Conservation (phyloP, 2,113 vertebrate species). For the Phyllopteryx taeniolatus region DNA sequence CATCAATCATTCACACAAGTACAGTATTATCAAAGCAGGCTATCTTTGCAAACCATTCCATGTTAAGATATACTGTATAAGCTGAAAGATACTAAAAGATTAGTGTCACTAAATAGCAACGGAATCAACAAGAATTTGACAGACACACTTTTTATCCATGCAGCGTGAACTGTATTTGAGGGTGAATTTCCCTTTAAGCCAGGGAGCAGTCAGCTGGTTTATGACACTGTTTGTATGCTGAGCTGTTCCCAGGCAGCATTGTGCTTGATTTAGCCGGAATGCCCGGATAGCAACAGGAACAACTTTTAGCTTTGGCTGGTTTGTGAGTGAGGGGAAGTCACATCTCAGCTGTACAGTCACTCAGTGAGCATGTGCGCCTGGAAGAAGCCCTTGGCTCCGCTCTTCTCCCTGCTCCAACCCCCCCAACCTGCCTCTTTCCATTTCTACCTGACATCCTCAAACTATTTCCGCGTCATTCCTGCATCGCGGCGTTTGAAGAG, state of each 20-base stretch:
- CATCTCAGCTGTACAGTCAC: conserved; percentile 54
- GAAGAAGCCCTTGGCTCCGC: conserved; percentile 22
- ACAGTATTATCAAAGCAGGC: neutral
- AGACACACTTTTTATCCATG: conserved; percentile 14
- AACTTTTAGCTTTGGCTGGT: conserved; percentile 62
- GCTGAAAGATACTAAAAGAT: neutral
- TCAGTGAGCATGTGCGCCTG: conserved; percentile 49
- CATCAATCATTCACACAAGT: neutral
- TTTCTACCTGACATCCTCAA: conserved; percentile 74
- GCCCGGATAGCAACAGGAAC: conserved; percentile 68
- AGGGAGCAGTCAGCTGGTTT: conserved; percentile 40
- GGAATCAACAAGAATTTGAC: conserved; percentile 6
- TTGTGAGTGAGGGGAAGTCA: conserved; percentile 43
- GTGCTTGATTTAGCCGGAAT: conserved; percentile 67
- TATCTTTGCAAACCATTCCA: neutral
- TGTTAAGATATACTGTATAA: neutral
- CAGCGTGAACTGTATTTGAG: conserved; percentile 18
- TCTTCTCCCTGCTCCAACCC: conserved; percentile 12
- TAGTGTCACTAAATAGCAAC: neutral
- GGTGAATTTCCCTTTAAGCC: conserved; percentile 43
- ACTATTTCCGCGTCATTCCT: conserved; percentile 77
- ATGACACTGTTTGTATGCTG: conserved; percentile 43
- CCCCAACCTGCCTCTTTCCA: conserved; percentile 36
- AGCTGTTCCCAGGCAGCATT: conserved; percentile 69
- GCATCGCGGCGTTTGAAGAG: conserved; percentile 65